phyloP scores from a whole-genome alignment of 92 coral and sea anemone genomes.

The Epizoanthus rinbou region DNA sequence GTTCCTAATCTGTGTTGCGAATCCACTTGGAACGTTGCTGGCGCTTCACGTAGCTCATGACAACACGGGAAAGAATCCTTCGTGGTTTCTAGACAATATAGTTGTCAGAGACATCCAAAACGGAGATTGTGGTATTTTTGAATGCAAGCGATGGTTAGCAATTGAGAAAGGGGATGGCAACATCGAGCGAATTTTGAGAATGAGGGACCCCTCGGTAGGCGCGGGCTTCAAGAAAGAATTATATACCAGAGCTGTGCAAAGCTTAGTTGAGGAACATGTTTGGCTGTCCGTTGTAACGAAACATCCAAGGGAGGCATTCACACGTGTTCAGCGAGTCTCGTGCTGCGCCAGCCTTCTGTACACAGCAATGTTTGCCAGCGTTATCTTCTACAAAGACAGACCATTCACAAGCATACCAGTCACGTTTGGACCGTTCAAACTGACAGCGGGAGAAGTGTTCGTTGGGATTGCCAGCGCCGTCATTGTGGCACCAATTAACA shows the following conservation, averaged over 20 bases:
- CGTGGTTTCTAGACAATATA: slow-evolving; percentile 54
- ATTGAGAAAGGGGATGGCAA: slow-evolving; percentile 50
- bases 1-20: slow-evolving; percentile 25
- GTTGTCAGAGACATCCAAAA: slow-evolving; percentile 43
- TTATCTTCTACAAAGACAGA: slow-evolving; percentile 52
- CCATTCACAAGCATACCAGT: slow-evolving; percentile 13
- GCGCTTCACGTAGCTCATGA: slow-evolving; percentile 45
- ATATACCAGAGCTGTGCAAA: slow-evolving; percentile 22
- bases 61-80: slow-evolving; percentile 44
- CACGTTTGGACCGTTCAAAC: slow-evolving; percentile 53
- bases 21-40: slow-evolving; percentile 38
- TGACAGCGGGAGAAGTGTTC: slow-evolving; percentile 37
- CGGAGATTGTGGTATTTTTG: slow-evolving; percentile 34
- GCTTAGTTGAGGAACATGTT: slow-evolving; percentile 50
- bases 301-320: slow-evolving; percentile 42
- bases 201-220: slow-evolving; percentile 10
- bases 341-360: slow-evolving; percentile 50
- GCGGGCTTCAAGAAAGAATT: slow-evolving; percentile 14
- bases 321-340: slow-evolving; percentile 59
- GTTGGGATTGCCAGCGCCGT: slow-evolving; percentile 56
- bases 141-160: slow-evolving; percentile 56
- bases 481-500: slow-evolving; percentile 57
- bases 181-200: slow-evolving; percentile 22
- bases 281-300: slow-evolving; percentile 61
- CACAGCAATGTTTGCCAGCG: slow-evolving; percentile 55